A percentile compares a stretch with the other conserved stretches of the same genome.
Evolutionary conservation across 2,797 vertebrate species (phyloP).

Genomic region (Cygnus olor): DNA sequence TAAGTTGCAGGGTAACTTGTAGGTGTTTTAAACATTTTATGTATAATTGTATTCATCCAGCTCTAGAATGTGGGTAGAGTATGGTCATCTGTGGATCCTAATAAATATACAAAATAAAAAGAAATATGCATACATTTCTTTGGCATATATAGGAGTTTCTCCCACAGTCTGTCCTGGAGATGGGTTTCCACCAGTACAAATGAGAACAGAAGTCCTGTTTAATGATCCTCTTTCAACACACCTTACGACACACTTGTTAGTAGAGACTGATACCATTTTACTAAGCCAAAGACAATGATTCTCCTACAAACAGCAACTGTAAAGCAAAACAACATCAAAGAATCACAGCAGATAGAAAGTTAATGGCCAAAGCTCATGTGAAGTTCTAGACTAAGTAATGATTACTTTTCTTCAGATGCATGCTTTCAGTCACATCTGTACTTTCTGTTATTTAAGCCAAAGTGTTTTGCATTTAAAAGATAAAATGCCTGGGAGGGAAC

Average conservation of each 20-base stretch:
- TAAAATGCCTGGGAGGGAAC: neutral
- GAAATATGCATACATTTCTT: neutral
- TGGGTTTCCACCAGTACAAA: neutral
- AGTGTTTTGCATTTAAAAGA: neutral
- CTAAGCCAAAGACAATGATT: neutral
- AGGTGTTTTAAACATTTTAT: neutral
- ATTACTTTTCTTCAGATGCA: neutral
- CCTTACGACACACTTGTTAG: neutral
- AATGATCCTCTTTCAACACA: neutral
- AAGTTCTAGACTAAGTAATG: neutral
- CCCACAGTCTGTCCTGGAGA: neutral
- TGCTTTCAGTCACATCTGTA: fast-evolving
- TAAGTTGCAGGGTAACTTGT: neutral
- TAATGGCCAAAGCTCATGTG: neutral
- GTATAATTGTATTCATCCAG: neutral
- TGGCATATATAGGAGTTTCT: neutral
- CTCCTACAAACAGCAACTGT: neutral
- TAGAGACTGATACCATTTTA: neutral
- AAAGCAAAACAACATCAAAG: neutral
- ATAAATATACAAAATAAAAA: neutral
- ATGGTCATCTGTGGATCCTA: neutral
- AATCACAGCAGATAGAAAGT: neutral
- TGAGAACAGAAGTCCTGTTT: neutral
- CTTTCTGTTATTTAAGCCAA: neutral
- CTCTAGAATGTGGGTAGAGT: neutral